Evolutionary conservation across 2,113 vertebrate genomes (phyloP).

Genomic region (Hirundichthys speculiger): DNA sequence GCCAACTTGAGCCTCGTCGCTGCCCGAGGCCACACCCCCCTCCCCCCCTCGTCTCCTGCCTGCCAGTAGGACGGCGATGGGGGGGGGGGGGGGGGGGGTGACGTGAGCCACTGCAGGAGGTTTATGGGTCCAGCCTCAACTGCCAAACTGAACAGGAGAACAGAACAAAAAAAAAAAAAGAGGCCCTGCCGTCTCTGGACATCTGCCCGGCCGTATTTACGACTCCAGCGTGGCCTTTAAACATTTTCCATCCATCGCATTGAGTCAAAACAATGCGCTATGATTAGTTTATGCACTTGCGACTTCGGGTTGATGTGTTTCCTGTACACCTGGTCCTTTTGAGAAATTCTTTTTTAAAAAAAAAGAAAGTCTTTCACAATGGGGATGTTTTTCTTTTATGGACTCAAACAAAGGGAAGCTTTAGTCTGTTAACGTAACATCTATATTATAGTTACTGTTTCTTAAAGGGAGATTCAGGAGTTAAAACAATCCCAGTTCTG

Average conservation of each 20-base stretch:
- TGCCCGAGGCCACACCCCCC: conserved; percentile 35
- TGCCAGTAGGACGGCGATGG: conserved; percentile 23
- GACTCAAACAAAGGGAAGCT: too few relatives aligned
- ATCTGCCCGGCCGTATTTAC: conserved; percentile 24
- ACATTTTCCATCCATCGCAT: conserved; percentile 11
- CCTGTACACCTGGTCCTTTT: background rate
- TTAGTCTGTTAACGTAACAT: too few relatives aligned
- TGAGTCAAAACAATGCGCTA: conserved; percentile 8
- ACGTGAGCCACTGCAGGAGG: conserved; percentile 14
- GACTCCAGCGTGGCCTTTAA: conserved; percentile 25
- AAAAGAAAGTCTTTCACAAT: too few relatives aligned
- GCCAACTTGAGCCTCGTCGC: conserved; percentile 51
- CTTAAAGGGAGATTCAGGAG: too few relatives aligned
- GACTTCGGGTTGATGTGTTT: conserved; percentile 1
- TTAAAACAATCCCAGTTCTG: too few relatives aligned
- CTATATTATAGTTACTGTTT: too few relatives aligned
- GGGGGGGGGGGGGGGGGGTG: conserved; percentile 11
- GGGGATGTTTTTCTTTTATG: too few relatives aligned
- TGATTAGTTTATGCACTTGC: conserved; percentile 2
- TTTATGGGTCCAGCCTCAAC: conserved; percentile 19
- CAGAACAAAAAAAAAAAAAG: conserved; percentile 6
- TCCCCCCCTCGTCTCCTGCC: conserved; percentile 20
- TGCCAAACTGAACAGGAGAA: conserved; percentile 35
- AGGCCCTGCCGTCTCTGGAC: conserved; percentile 20
- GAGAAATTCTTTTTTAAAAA: too few relatives aligned